Evolutionary conservation across 1,140 invertebrate species (phyloP), one percentile per base, ranked within the genome.

Genomic region (Campoletis sonorensis): DNA sequence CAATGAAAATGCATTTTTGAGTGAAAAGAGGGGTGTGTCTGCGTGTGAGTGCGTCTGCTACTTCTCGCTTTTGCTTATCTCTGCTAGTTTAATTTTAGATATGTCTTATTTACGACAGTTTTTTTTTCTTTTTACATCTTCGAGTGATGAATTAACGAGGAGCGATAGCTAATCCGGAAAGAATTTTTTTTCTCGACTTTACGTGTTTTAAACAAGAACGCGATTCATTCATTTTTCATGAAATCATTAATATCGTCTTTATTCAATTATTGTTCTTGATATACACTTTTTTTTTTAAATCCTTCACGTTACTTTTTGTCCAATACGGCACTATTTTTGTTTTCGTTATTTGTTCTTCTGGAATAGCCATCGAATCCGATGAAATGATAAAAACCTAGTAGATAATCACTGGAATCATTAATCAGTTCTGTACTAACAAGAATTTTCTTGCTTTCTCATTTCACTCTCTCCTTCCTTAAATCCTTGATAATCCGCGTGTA

Each of bases 361-460:
- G 58, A 67, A 64, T 78, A 78, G 76, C 37, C 10, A 67, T 78
- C 33, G 18, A 18, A 67, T 78, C 33, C 72, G 51, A n/a, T 33
- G 40, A 64, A 37, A 77, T 11, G 4, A 21, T 23, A 49, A 21
- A n/a, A 40, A 49, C 33, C 33, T 58, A 64, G 27, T 87, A 87
- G 85, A 83, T 61, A 86, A 81, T 79, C 54, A 81, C 23, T 26
- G 21, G 1, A 84, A 81, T 81, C 78, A 87, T 86, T 84, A 80
- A 88, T 85, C 68, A 83, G 79, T 81, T 83, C 83, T 85, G 78
- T 85, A 90, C 86, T 90, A 90, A 90, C 86, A 73, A 86, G 76
- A 81, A 86, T 72, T 85, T 86, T 86, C 85, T 84, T 85, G 80
- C 84, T 85, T 84, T 84, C 84, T 84, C 78, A 77, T 84, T 81